phyloP scores from a whole-genome alignment of 2,797 vertebrate genomes.

The Salarias fasciatus region DNA sequence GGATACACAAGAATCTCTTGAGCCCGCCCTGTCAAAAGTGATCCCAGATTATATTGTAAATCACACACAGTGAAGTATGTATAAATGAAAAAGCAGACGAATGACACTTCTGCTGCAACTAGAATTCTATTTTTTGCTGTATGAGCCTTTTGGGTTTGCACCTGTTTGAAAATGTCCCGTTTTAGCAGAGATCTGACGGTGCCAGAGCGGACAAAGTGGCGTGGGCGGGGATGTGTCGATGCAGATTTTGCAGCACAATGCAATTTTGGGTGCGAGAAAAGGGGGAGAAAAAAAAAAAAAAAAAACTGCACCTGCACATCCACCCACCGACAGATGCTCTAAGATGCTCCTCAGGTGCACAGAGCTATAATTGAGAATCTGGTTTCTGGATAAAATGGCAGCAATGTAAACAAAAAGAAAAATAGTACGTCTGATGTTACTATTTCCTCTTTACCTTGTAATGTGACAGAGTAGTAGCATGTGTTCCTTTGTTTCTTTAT shows the following conservation, averaged over 20 bases:
- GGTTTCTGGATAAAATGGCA: not conserved
- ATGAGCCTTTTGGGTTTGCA: constrained; percentile 3
- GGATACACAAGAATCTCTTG: constrained; percentile 31
- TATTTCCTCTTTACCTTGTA: no score
- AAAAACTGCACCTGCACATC: not conserved
- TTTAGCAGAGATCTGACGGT: not conserved
- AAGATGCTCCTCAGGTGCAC: not conserved
- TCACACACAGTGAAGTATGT: constrained; percentile 26
- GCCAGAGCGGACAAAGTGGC: constrained; percentile 5
- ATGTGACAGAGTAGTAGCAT: not conserved
- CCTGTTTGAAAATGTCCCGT: constrained; percentile 13
- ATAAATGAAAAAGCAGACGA: constrained; percentile 3
- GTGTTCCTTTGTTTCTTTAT: not conserved
- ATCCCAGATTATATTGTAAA: constrained; percentile 9
- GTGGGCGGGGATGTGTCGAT: constrained; percentile 9
- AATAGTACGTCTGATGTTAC: not conserved
- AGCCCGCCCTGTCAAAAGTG: constrained; percentile 24
- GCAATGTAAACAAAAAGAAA: not conserved
- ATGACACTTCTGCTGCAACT: not conserved
- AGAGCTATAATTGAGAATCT: constrained; percentile 1
- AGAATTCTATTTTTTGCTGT: not conserved
- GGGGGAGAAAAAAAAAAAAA: not conserved
- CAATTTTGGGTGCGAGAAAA: not conserved
- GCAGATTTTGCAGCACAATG: constrained; percentile 9
- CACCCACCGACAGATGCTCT: not conserved